Percentiles rank a stretch among this genome's conserved stretches.
Evolutionary conservation across 92 coral and sea anemone genomes (phyloP).

Genomic region (Paramuricea clavata): DNA sequence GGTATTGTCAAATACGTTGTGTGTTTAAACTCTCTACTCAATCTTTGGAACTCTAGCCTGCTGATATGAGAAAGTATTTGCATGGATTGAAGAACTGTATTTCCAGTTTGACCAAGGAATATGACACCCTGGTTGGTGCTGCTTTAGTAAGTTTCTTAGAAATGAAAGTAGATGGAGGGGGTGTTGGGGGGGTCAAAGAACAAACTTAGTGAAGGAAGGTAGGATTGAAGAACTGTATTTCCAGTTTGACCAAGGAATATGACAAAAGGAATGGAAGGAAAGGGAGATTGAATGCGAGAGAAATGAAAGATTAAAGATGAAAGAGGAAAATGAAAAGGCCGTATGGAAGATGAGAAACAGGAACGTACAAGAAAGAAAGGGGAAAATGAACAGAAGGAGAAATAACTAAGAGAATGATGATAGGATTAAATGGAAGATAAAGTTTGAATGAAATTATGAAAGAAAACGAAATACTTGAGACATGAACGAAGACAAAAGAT

Average conservation of each 20-base stretch:
- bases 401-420: neutral
- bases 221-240: conserved; percentile 80
- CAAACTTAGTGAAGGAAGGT: too few relatives aligned
- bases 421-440: neutral
- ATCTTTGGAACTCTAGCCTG: conserved; percentile 57
- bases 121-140: conserved; percentile 92
- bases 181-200: neutral
- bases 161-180: too few relatives aligned
- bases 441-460: too few relatives aligned
- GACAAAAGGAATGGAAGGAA: neutral
- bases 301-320: too few relatives aligned
- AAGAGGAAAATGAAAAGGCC: too few relatives aligned
- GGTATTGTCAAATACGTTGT: too few relatives aligned
- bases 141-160: conserved; percentile 86
- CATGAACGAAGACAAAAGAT: too few relatives aligned
- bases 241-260: conserved; percentile 76
- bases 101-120: conserved; percentile 78
- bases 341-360: neutral
- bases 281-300: neutral
- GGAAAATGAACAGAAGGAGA: neutral
- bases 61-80: conserved; percentile 79
- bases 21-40: too few relatives aligned
- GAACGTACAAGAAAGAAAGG: too few relatives aligned
- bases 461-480: too few relatives aligned
- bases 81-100: conserved; percentile 78